Evolutionary conservation across 1,140 invertebrate species (phyloP), one percentile per base, ranked within the genome.

Genomic region (Wiebesia pumilae): DNA sequence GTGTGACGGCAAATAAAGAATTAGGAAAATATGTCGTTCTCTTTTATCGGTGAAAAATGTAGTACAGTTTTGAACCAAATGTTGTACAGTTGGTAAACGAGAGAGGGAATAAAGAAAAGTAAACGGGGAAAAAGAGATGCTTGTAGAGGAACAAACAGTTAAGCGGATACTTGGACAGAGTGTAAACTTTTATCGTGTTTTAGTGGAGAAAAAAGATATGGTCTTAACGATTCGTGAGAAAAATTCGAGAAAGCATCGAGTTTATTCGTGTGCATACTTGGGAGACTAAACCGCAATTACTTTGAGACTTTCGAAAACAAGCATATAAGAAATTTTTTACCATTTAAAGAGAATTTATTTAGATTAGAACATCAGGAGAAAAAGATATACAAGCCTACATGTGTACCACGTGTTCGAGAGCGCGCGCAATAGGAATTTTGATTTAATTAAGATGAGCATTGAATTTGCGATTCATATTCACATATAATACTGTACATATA

Each of bases 401-500:
- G 27, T 27, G 58, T 3, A 58, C 19, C 58, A 3, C 14, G 6
- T 27, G 1, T 38, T 24, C 21, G 1, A 3, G n/a, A 1, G 30
- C 30, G 33, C 78, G 51, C 30, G 47, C 62, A 75, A 67, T 65
- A 69, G 78, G 69, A 35, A 81, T 86, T 81, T 81, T 79, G 87
- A 88, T 89, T 88, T 89, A 89, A 90, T 89, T 88, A 89, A 89
- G 83, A 87, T 88, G 80, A 81, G 67, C 62, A 81, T 88, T 84
- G 81, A 89, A 90, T 89, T 89, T 88, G 75, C 83, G 65, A 88
- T 83, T 30, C 21, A 62, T 62, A 62, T 7, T 2, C 27, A 24
- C 3, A 7, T 62, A 62, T 27, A 16, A 10, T 14, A 27, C 7
- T 27, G 58, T 27, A 62, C 27, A 62, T 2, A 6, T 27, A 27